A percentile compares a stretch with the other conserved stretches of the same genome.
Evolutionary conservation across 2,888 invertebrate genomes (phyloP).

Genomic region (Macropis europaea): DNA sequence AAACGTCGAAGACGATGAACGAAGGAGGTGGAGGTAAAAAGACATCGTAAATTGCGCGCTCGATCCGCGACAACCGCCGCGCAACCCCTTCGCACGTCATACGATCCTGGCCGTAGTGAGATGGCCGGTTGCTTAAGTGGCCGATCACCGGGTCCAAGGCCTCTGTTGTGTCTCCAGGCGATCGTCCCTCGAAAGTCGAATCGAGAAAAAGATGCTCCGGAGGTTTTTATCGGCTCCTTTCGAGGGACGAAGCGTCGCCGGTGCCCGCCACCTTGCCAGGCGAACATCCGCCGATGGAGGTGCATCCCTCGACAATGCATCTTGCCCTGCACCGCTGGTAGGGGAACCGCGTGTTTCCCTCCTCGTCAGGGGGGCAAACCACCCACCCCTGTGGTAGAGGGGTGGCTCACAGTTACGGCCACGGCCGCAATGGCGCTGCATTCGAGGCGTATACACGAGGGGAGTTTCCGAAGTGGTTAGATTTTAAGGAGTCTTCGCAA

Average conservation of each 20-base stretch:
- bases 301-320: neutral
- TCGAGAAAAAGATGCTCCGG: constrained; percentile 71
- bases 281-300: constrained; percentile 56
- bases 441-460: constrained; percentile 9
- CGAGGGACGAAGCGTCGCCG: constrained; percentile 78
- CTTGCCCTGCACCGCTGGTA: neutral
- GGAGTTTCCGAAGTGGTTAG: too few relatives aligned
- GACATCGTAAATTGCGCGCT: constrained; percentile 55
- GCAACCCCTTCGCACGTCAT: constrained; percentile 68
- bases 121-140: constrained; percentile 77
- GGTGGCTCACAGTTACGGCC: neutral
- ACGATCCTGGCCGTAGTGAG: constrained; percentile 76
- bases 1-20: constrained; percentile 38
- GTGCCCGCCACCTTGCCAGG: constrained; percentile 77
- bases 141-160: constrained; percentile 55
- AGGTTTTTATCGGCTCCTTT: constrained; percentile 75
- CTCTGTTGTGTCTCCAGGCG: constrained; percentile 66
- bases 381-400: constrained; percentile 10
- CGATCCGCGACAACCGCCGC: constrained; percentile 14
- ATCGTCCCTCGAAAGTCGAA: constrained; percentile 61
- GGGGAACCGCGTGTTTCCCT: neutral
- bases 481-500: too few relatives aligned
- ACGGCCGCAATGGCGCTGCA: neutral
- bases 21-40: constrained; percentile 35
- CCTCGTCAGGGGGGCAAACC: constrained; percentile 11